Conservation (phyloP, 2,888 invertebrate species). For the Eupithecia exiguata region DNA sequence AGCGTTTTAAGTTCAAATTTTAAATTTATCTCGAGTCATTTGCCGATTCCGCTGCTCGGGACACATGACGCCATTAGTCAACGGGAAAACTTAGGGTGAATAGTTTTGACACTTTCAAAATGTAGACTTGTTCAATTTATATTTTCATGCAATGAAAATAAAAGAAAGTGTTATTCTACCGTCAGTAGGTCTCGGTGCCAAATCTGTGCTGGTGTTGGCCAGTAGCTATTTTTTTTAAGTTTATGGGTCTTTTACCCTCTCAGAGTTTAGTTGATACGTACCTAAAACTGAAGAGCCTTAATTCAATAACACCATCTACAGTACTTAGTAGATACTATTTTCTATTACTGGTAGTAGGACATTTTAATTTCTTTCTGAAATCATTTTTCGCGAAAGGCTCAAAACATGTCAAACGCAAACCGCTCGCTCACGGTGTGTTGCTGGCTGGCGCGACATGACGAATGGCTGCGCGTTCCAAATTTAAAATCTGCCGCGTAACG, state of each 20-base stretch:
- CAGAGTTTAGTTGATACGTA: background rate
- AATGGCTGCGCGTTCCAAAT: constrained; percentile 81
- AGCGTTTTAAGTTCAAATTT: constrained; percentile 77
- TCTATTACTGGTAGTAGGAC: background rate
- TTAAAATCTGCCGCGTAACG: constrained; percentile 83
- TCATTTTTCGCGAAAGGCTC: constrained; percentile 55
- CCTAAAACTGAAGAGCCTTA: too few species aligned
- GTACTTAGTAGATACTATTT: background rate
- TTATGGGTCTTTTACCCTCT: background rate
- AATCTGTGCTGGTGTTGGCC: too few species aligned
- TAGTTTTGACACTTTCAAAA: constrained; percentile 56
- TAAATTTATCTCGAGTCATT: constrained; percentile 83
- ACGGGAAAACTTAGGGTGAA: constrained; percentile 41
- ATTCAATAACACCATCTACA: background rate
- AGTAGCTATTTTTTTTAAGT: background rate
- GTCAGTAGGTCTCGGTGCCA: background rate
- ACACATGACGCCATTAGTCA: constrained; percentile 83
- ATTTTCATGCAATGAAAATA: background rate
- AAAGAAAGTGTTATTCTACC: background rate
- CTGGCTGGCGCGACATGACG: constrained; percentile 79
- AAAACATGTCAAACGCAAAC: constrained; percentile 48
- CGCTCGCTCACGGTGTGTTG: constrained; percentile 68
- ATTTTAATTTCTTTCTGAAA: background rate
- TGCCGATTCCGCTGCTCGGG: constrained; percentile 78
- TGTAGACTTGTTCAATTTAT: background rate